Conservation (phyloP, 1,140 invertebrate genomes). For the Cydia fagiglandana region DNA sequence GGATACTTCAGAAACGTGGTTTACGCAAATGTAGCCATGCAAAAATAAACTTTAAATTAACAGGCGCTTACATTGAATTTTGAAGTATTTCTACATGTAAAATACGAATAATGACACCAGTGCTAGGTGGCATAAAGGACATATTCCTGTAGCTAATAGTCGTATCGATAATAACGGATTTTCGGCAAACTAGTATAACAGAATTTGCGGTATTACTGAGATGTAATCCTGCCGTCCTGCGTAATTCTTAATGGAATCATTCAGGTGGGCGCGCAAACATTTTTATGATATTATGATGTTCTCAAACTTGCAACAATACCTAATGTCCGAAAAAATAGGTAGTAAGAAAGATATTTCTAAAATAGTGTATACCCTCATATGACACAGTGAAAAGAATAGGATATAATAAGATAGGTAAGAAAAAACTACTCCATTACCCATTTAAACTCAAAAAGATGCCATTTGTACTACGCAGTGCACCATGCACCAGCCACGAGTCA, state of each 20-base stretch:
- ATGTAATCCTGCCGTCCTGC: conserved; percentile 56
- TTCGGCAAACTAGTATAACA: conserved; percentile 25
- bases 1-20: background rate
- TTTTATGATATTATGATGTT: conserved; percentile 46
- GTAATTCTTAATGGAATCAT: conserved; percentile 71
- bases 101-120: background rate
- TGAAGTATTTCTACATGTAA: background rate
- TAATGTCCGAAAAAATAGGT: no score
- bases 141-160: background rate
- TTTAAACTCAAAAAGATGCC: no score
- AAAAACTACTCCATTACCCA: no score
- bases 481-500: no score
- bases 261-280: conserved; percentile 65
- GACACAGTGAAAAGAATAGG: no score
- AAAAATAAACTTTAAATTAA: background rate
- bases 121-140: background rate
- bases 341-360: no score
- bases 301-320: conserved; percentile 43
- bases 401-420: no score
- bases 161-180: background rate
- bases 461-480: no score
- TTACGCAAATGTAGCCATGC: background rate
- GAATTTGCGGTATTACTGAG: conserved; percentile 25
- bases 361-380: no score
- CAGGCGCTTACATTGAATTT: background rate